Conservation (phyloP, 2,888 invertebrate genomes). For the Fragum fragum region DNA sequence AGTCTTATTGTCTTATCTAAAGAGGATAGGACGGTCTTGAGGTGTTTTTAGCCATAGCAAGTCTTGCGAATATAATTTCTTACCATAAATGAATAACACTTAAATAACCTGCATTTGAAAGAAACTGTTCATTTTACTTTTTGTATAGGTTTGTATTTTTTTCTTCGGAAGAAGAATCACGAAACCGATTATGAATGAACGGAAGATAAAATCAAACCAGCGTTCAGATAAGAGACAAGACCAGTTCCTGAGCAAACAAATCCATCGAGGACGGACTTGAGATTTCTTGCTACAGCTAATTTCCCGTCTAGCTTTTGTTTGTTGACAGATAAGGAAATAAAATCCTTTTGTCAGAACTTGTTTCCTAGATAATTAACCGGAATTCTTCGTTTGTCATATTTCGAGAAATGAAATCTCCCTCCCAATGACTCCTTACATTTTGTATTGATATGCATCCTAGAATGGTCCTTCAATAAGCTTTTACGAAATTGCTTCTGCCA, state of each 20-base stretch:
- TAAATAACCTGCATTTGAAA: too few relatives aligned
- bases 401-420: background rate
- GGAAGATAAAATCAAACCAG: background rate
- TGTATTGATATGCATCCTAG: slow-evolving; percentile 4
- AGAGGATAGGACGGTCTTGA: too few relatives aligned
- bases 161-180: too few relatives aligned
- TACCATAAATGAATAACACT: too few relatives aligned
- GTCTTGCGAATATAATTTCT: too few relatives aligned
- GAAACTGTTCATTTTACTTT: too few relatives aligned
- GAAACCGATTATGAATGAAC: too few relatives aligned
- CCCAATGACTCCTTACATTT: background rate
- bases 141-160: too few relatives aligned
- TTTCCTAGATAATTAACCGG: slow-evolving; percentile 22
- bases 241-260: slow-evolving; percentile 10
- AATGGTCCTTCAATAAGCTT: background rate
- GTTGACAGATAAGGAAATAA: slow-evolving; percentile 31
- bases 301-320: slow-evolving; percentile 10
- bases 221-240: background rate
- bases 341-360: slow-evolving; percentile 23
- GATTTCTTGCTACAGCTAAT: slow-evolving; percentile 12
- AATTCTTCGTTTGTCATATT: slow-evolving; percentile 31
- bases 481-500: slow-evolving; percentile 7
- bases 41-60: too few relatives aligned
- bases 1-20: too few relatives aligned
- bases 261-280: background rate